Conservation (phyloP, 2,888 invertebrate genomes). For the Cerceris ruficornis region DNA sequence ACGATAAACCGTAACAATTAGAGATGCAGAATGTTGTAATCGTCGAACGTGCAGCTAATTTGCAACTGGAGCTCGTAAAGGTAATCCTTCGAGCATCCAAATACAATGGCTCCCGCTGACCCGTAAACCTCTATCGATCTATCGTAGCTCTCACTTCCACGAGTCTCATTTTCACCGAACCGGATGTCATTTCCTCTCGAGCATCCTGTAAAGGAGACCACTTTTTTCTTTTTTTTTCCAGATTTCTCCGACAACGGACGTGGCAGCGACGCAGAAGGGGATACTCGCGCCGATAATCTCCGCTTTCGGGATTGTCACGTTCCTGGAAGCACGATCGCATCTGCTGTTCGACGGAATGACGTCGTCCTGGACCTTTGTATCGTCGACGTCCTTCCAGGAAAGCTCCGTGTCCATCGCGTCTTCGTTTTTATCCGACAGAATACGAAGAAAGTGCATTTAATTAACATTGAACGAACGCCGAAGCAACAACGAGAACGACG, state of each 20-base stretch:
- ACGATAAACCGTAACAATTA: too few species aligned
- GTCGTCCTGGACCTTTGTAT: constrained; percentile 20
- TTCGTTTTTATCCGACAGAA: constrained; percentile 4
- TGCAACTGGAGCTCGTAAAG: too few species aligned
- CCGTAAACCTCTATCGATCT: too few species aligned
- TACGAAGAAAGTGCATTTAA: constrained; percentile 39
- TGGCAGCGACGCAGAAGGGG: not conserved
- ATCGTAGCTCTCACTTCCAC: too few species aligned
- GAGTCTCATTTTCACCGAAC: not conserved
- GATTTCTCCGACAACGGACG: constrained; percentile 2
- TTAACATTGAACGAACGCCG: not conserved
- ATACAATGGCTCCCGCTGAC: too few species aligned
- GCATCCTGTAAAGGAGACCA: not conserved
- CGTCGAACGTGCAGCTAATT: too few species aligned
- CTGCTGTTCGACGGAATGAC: constrained; percentile 52
- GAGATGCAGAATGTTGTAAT: too few species aligned
- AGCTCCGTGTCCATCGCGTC: not conserved
- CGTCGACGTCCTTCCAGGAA: constrained; percentile 30
- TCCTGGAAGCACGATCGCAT: constrained; percentile 35
- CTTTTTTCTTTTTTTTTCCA: constrained; percentile 26
- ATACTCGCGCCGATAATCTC: not conserved
- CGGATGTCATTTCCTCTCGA: not conserved
- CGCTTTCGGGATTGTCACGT: constrained; percentile 31
- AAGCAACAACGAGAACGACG: not conserved
- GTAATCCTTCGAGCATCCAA: too few species aligned